phyloP scores from a whole-genome alignment of 2,797 vertebrate genomes.

The Bufotes viridis region DNA sequence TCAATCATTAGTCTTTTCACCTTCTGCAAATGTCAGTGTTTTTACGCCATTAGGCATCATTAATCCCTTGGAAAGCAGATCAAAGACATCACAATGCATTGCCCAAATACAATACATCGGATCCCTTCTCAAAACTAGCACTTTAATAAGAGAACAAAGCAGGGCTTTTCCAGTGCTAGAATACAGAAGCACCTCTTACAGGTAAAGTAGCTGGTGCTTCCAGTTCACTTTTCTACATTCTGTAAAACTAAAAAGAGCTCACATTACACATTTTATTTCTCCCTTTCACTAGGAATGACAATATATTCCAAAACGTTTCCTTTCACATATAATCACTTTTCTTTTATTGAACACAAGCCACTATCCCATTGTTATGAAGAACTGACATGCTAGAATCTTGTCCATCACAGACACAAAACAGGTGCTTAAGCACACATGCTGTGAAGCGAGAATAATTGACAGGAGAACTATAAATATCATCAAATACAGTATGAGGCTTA shows the following conservation, averaged over 20 bases:
- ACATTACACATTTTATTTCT: conserved; percentile 9
- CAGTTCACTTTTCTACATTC: background rate
- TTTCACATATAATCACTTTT: conserved; percentile 10
- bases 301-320: conserved; percentile 3
- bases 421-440: background rate
- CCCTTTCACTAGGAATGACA: background rate
- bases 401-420: background rate
- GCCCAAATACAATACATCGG: background rate
- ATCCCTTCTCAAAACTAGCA: background rate
- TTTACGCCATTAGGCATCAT: conserved; percentile 23
- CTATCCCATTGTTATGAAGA: background rate
- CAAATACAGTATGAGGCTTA: background rate
- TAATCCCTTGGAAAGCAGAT: conserved; percentile 19
- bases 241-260: background rate
- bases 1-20: conserved; percentile 34
- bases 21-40: conserved; percentile 47
- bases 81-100: rapidly evolving
- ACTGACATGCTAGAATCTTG: conserved; percentile 13
- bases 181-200: conserved; percentile 1
- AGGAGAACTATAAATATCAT: background rate
- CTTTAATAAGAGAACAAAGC: background rate
- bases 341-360: background rate
- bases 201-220: background rate
- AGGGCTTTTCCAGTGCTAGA: background rate
- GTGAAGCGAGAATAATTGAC: background rate